A percentile compares a stretch with the other conserved stretches of the same genome.
Evolutionary conservation across 2,113 vertebrate species (phyloP).

Genomic region (Diadophis punctatus): DNA sequence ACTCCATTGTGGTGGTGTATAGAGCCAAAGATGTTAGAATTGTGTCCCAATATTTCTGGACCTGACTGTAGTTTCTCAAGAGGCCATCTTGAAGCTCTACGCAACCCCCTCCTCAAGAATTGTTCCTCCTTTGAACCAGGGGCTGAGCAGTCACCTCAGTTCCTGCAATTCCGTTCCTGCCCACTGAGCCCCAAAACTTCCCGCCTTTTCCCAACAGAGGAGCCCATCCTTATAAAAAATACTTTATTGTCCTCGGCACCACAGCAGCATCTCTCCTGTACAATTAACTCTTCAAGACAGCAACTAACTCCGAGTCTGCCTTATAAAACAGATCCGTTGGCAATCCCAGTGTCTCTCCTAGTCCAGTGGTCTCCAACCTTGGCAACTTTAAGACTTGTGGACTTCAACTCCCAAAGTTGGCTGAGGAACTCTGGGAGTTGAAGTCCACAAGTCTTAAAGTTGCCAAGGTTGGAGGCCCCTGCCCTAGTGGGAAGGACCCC

Average conservation of each 20-base stretch:
- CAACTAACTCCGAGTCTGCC: neutral
- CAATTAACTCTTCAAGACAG: neutral
- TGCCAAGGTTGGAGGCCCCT: too few species aligned
- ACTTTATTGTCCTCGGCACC: neutral
- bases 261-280: neutral
- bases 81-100: neutral
- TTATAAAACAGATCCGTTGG: neutral
- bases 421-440: too few species aligned
- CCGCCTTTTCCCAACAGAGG: neutral
- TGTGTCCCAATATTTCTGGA: too few species aligned
- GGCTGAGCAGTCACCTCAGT: fast-evolving
- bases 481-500: neutral
- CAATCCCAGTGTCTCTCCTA: neutral
- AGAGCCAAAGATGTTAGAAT: too few species aligned
- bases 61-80: neutral
- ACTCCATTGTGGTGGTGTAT: too few species aligned
- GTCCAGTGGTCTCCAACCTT: too few species aligned
- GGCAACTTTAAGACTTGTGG: too few species aligned
- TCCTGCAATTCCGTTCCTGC: neutral
- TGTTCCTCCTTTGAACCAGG: neutral
- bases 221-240: neutral
- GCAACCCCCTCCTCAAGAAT: neutral
- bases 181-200: neutral
- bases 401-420: too few species aligned
- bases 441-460: too few species aligned